These are phyloP conservation scores for Porites cylindrica DNA, from an alignment of 92 coral and sea anemone species.

Conservation along the genomic window DNA sequence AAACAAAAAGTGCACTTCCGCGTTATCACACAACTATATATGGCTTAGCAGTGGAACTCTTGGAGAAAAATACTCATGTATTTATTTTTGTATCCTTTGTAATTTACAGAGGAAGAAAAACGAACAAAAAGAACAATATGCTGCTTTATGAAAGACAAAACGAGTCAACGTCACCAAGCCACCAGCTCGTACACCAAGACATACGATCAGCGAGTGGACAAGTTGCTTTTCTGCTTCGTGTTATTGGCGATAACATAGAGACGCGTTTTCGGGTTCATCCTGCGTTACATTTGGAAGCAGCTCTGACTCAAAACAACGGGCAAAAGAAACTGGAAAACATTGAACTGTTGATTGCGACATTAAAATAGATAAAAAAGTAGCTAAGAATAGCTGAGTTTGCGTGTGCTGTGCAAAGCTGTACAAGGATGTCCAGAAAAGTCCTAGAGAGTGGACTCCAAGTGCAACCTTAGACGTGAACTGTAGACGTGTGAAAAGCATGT, in stretches of 20 bases:
- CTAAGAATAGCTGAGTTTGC: neutral
- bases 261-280: neutral
- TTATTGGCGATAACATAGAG: slow-evolving; percentile 3
- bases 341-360: too few species aligned
- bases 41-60: neutral
- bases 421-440: too few species aligned
- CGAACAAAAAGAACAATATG: neutral
- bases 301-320: neutral
- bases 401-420: too few species aligned
- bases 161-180: neutral
- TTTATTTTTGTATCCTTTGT: neutral
- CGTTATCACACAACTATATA: neutral
- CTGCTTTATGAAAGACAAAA: neutral
- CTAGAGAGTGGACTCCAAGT: too few species aligned
- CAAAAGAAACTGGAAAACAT: neutral
- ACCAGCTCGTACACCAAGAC: neutral
- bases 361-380: too few species aligned
- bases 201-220: neutral
- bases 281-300: neutral
- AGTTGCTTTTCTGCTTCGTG: slow-evolving; percentile 3
- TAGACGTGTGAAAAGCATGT: too few species aligned
- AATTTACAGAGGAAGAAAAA: neutral
- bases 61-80: neutral
- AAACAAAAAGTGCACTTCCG: too few species aligned
- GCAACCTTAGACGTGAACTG: too few species aligned